Base-by-base conservation (phyloP, 2,113 vertebrate genomes). In the Motacilla tschutschensis region DNA sequence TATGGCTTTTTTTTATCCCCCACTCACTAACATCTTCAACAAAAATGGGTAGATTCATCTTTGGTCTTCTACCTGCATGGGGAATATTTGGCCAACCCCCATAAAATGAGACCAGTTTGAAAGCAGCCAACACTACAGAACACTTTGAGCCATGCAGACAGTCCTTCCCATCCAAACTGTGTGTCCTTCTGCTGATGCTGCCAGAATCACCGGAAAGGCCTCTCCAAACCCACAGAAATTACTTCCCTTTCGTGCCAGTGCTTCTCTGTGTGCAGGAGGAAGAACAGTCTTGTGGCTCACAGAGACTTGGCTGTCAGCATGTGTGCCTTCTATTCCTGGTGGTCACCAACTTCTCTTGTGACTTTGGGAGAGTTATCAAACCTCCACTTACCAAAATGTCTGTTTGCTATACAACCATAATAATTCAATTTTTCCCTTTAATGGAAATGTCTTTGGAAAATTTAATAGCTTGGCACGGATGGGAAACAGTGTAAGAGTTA, bases 261-360 rank as follows among this genome's bases (percentile, higher is more conserved):
- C 75, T 82, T 64, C 83, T 40, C 66, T 12, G 12, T 4, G 25
- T 44, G 70, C 91, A 91, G 59, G 80, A 83, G 88, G 90, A 93
- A 93, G 91, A 46, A 76, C 4, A 5, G 41, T 57, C 87, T 80
- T 90, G 89, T 82, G 80, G 88, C 40, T 84, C 19, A 6, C 17
- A 10, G 16, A 78, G 46, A 63, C 64, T 64, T 7, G 46, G 36
- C 51, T 51, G 85, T 91, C 90, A 93, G 79, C 66, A 82, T 80
- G 26, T 63, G 22, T 50, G 35, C 58, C 51, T 95, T 83, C 91
- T 86, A 66, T 91, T 93, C 83, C 83, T 84, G 75, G 77, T 65
- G 44, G 25, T 82, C 63, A 93, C 70, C 6, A 10, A 77, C 83
- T 91, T 94, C 83, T 72, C 88, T 74, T 73, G 51, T 92, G 88